Evolutionary conservation across 2,797 vertebrate species (phyloP), one percentile per base, ranked within the genome.

Genomic region (Pangasius sanitwongsei): DNA sequence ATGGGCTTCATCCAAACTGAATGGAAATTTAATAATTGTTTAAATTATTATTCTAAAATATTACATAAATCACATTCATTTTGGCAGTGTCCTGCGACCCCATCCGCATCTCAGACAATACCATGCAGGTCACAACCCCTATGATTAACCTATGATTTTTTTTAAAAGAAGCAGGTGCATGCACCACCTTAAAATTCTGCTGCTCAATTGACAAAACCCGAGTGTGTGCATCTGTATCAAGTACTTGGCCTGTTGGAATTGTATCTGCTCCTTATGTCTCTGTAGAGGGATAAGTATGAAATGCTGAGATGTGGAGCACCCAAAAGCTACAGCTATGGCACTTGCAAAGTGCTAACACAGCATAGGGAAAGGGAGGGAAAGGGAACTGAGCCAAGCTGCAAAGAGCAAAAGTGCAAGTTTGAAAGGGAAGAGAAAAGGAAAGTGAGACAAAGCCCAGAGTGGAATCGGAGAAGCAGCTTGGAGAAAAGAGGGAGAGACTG

Each of bases 321-420:
- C 87, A 23, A 44, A 80, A 86, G 87, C 83, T 88, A 74, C 92
- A 92, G 93, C 92, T 90, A 81, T 91, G 94, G 91, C 72, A 87
- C 92, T 91, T 92, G 93, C 93, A 95, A 95, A 96, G 92, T 96
- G 96, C 95, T 95, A 93, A 93, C 94, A 83, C 95, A 96, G 95
- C 96, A 95, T 91, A 89, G 88, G 89, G 44, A 89, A 89, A 86
- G 87, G 69, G 69, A 55, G 18, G 44, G 59, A 50, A 50, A 69
- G n/a, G 59, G 59, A 44, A 70, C 81, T 31, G 57, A 67, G 87
- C 87, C 87, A 86, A 88, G 80, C 34, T 78, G 70, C 50, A 41
- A 69, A 88, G 87, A 84, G 87, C 89, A 90, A 89, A 77, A 90
- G 87, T 91, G 82, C 86, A 90, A 92, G 89, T 57, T 61, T 90